Evolutionary conservation across 2,113 vertebrate genomes (phyloP).

Genomic region (Callopanchax toddi): DNA sequence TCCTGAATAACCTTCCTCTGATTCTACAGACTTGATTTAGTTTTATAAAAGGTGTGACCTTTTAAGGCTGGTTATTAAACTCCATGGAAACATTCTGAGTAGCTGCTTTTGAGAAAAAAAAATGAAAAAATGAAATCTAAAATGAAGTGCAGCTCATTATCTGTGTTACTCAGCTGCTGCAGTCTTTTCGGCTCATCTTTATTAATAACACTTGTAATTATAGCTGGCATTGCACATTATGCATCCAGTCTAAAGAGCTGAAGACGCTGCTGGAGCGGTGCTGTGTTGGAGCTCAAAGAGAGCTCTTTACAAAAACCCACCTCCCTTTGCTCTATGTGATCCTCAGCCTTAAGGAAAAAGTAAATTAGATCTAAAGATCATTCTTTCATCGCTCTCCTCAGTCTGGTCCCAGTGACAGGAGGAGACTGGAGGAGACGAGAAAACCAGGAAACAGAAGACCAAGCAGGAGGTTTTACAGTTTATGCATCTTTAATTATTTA

Average conservation of each 20-base stretch:
- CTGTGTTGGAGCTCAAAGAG: conserved; percentile 3
- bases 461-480: too few relatives aligned
- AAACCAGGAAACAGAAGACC: neutral
- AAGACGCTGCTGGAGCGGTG: neutral
- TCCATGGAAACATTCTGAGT: neutral
- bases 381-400: conserved; percentile 51
- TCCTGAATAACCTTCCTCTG: conserved; percentile 3
- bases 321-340: conserved; percentile 25
- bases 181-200: neutral
- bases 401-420: conserved; percentile 28
- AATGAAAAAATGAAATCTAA: neutral
- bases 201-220: conserved; percentile 6
- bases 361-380: conserved; percentile 53
- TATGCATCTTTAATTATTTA: too few relatives aligned
- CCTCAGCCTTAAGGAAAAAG: conserved; percentile 29
- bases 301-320: conserved; percentile 23
- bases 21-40: conserved; percentile 34
- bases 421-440: neutral
- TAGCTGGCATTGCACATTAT: neutral
- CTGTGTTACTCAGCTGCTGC: neutral
- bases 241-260: neutral
- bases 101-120: neutral
- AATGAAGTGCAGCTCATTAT: conserved; percentile 6
- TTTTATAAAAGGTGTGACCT: conserved; percentile 13
- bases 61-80: conserved; percentile 16